Conservation (phyloP, 2,797 vertebrate species). For the Apogon hyalosoma region DNA sequence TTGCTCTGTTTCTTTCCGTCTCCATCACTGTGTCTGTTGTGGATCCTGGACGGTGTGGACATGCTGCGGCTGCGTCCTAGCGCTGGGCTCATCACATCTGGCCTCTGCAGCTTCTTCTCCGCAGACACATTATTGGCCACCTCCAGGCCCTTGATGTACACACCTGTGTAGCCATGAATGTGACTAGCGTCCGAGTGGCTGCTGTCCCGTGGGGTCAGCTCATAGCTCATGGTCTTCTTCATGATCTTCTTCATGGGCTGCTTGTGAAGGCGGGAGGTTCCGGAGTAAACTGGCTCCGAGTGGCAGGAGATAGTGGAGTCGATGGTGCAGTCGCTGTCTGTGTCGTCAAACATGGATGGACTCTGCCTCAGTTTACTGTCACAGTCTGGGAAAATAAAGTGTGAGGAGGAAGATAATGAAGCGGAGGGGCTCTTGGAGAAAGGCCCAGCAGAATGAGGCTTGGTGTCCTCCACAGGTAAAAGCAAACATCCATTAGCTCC, state of each 20-base stretch:
- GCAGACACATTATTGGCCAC: slow-evolving; percentile 82
- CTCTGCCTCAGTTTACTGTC: slow-evolving; percentile 69
- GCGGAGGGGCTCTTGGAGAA: slow-evolving; percentile 67
- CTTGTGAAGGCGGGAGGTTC: slow-evolving; percentile 77
- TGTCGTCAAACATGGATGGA: slow-evolving; percentile 80
- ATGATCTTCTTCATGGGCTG: slow-evolving; percentile 90
- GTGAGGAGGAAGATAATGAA: slow-evolving; percentile 62
- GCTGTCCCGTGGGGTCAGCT: slow-evolving; percentile 65
- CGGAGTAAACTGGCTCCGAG: slow-evolving; percentile 81
- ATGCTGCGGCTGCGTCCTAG: slow-evolving; percentile 84
- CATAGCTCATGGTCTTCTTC: slow-evolving; percentile 87
- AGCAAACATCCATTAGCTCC: slow-evolving; percentile 34
- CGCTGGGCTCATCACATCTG: slow-evolving; percentile 75
- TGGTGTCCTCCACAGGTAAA: slow-evolving; percentile 70
- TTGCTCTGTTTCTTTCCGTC: slow-evolving; percentile 82
- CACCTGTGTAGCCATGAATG: slow-evolving; percentile 83
- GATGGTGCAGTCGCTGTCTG: slow-evolving; percentile 83
- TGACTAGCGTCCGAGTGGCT: slow-evolving; percentile 72
- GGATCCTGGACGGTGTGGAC: slow-evolving; percentile 80
- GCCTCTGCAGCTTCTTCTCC: slow-evolving; percentile 84
- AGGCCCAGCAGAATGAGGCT: slow-evolving; percentile 62
- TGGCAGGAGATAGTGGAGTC: slow-evolving; percentile 83
- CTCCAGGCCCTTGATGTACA: slow-evolving; percentile 88
- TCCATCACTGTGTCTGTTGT: slow-evolving; percentile 67
- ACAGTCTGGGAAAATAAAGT: slow-evolving; percentile 71